phyloP scores from a whole-genome alignment of 2,888 invertebrate genomes.

The Aspidiotus rigidus region DNA sequence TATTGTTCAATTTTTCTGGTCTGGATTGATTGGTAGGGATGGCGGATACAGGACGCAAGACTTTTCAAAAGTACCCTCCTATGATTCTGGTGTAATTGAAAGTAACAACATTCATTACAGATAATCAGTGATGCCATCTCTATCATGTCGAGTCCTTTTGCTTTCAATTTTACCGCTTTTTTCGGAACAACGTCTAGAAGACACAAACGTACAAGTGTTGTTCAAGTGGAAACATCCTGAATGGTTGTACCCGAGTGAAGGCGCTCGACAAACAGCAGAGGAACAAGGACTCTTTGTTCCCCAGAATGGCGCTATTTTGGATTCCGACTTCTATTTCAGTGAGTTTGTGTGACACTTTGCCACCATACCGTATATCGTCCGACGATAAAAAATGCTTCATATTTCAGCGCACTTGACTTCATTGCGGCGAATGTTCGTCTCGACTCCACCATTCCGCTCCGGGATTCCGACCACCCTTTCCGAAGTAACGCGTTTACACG shows the following conservation, averaged over 20 bases:
- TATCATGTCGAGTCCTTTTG: background rate
- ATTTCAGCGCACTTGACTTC: conserved; percentile 2
- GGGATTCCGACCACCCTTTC: conserved; percentile 68
- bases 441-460: conserved; percentile 60
- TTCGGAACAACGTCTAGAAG: conserved; percentile 1
- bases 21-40: no score
- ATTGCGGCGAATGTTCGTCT: conserved; percentile 53
- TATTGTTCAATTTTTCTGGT: no score
- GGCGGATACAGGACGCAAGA: no score
- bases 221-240: conserved; percentile 16
- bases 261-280: conserved; percentile 5
- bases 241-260: conserved; percentile 22
- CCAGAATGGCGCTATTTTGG: conserved; percentile 19
- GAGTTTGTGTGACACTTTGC: conserved; percentile 36
- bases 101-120: background rate
- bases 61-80: no score
- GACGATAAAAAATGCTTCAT: background rate
- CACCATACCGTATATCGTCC: no score
- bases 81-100: no score
- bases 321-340: conserved; percentile 24
- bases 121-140: background rate
- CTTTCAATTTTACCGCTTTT: background rate
- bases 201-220: conserved; percentile 10
- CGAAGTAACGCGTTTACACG: conserved; percentile 12
- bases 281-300: conserved; percentile 11